Percentiles rank a stretch among this genome's conserved stretches.
Conservation (phyloP, 2,113 vertebrate species). For the Etheostoma cragini region DNA sequence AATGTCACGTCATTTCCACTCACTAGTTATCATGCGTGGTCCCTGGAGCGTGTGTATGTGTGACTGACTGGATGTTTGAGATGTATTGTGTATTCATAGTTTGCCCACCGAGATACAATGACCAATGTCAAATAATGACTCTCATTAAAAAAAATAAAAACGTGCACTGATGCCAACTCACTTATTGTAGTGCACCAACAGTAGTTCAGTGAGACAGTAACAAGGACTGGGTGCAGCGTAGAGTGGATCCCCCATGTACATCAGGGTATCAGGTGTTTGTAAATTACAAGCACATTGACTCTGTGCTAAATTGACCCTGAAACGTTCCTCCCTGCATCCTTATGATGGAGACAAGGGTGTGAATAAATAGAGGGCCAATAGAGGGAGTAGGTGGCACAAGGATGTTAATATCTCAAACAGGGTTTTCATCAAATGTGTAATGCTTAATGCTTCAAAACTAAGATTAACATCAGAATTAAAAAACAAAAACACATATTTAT, state of each 20-base stretch:
- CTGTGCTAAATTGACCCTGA: not conserved
- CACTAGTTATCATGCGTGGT: slow-evolving; percentile 58
- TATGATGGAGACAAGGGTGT: not conserved
- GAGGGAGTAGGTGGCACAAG: slow-evolving; percentile 46
- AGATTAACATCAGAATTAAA: not conserved
- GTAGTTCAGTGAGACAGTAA: slow-evolving; percentile 3
- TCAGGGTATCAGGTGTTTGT: not conserved
- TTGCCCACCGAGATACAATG: slow-evolving; percentile 43
- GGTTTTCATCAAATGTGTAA: slow-evolving; percentile 5
- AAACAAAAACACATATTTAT: not conserved
- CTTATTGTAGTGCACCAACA: slow-evolving; percentile 57
- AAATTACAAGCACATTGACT: not conserved
- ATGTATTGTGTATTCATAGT: slow-evolving; percentile 52
- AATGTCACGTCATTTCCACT: slow-evolving; percentile 51
- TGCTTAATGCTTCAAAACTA: slow-evolving; percentile 6
- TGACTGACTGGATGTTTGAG: slow-evolving; percentile 41
- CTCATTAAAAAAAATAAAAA: slow-evolving; percentile 11
- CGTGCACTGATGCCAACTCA: slow-evolving; percentile 60
- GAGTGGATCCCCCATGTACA: slow-evolving; percentile 13
- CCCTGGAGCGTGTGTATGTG: slow-evolving; percentile 70
- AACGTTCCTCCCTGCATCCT: not conserved
- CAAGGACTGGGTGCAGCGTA: slow-evolving; percentile 12
- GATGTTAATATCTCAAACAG: slow-evolving; percentile 29
- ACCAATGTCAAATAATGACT: slow-evolving; percentile 11
- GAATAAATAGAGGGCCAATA: slow-evolving; percentile 38